A percentile compares a stretch with the other conserved stretches of the same genome.
These are phyloP conservation scores for Diadumene lineata DNA, from an alignment of 92 coral and sea anemone species.

Conservation along the genomic window DNA sequence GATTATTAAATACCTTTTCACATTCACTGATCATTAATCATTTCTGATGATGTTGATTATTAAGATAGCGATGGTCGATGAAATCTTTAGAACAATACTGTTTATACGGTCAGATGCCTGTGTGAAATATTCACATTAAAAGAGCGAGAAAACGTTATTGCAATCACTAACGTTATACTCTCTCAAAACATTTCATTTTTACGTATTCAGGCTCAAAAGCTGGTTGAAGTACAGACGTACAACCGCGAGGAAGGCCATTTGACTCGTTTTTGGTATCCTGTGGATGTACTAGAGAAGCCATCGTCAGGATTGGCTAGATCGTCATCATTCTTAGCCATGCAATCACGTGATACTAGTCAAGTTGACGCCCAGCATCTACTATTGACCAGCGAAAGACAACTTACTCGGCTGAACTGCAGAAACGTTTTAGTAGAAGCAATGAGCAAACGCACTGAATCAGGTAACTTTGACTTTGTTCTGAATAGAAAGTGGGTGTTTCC, in stretches of 20 bases:
- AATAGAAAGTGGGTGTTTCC: no score
- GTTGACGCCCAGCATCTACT: constrained; percentile 69
- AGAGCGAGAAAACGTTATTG: background rate
- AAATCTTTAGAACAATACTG: background rate
- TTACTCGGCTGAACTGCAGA: constrained; percentile 77
- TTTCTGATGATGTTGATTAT: background rate
- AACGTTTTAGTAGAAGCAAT: constrained; percentile 62
- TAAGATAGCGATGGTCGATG: background rate
- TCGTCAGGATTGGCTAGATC: constrained; percentile 74
- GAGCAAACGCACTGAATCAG: constrained; percentile 21
- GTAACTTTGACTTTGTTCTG: background rate
- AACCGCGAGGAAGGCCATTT: constrained; percentile 93
- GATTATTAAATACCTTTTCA: no score
- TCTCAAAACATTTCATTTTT: no score
- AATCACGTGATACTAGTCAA: constrained; percentile 64
- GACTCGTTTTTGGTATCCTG: constrained; percentile 95
- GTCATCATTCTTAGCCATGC: constrained; percentile 63
- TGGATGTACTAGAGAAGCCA: constrained; percentile 75
- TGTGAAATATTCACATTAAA: background rate
- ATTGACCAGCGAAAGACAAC: constrained; percentile 66
- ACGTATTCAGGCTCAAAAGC: constrained; percentile 52
- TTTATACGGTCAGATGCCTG: background rate
- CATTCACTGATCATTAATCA: no score
- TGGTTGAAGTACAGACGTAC: constrained; percentile 86
- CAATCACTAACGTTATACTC: no score